These are phyloP conservation scores for Nasonia longicornis DNA, from an alignment of 1,140 invertebrate genomes.

Conservation along the genomic window DNA sequence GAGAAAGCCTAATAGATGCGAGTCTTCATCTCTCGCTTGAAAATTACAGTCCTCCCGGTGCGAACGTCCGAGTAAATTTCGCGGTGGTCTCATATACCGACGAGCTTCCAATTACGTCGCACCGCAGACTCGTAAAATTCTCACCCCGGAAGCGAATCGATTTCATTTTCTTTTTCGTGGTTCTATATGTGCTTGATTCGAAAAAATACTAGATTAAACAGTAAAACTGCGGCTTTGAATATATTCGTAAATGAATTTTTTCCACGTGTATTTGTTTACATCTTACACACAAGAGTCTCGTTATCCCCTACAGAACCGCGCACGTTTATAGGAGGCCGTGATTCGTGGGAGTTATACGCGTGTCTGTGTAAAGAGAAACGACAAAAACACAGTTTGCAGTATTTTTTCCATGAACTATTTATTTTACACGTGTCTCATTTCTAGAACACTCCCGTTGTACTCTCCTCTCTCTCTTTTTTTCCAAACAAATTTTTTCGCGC, in stretches of 20 bases:
- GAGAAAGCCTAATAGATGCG: conserved; percentile 4
- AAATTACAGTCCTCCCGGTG: neutral
- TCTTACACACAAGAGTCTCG: too few relatives aligned
- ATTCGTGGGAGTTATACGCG: too few relatives aligned
- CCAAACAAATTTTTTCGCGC: neutral
- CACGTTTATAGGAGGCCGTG: too few relatives aligned
- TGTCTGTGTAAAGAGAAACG: too few relatives aligned
- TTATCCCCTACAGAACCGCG: too few relatives aligned
- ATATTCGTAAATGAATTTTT: neutral
- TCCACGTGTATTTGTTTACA: neutral
- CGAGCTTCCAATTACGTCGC: conserved; percentile 11
- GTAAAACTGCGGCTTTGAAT: neutral
- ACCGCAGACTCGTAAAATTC: conserved; percentile 16
- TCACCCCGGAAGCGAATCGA: neutral
- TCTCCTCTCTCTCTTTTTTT: neutral
- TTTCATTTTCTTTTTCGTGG: neutral
- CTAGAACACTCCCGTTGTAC: neutral
- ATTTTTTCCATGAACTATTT: neutral
- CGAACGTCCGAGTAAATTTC: conserved; percentile 17
- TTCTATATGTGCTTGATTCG: neutral
- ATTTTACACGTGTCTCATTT: neutral
- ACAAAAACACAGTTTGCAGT: too few relatives aligned
- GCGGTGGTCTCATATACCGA: neutral
- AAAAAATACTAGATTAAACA: neutral
- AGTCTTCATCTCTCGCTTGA: neutral